Percentiles rank a stretch among this genome's conserved stretches.
phyloP scores from a whole-genome alignment of 2,113 vertebrate genomes.

The Typhlomys cinereus region DNA sequence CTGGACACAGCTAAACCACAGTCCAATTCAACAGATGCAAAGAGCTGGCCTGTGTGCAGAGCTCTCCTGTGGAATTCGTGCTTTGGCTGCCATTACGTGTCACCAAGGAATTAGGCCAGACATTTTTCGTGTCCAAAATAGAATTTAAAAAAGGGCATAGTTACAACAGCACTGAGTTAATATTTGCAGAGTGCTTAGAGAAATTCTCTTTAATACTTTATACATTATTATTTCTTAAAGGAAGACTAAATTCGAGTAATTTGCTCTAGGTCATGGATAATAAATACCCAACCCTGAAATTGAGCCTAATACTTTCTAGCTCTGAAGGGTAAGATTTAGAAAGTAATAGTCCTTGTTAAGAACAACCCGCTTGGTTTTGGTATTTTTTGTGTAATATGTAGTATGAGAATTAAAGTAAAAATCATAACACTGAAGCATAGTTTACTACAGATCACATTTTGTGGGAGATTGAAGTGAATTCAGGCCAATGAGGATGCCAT shows the following conservation, averaged over 20 bases:
- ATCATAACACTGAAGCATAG: background rate
- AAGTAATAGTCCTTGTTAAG: background rate
- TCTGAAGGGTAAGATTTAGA: background rate
- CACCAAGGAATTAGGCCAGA: background rate
- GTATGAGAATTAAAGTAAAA: conserved; percentile 15
- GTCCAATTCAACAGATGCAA: background rate
- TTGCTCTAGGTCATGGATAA: background rate
- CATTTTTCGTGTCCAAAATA: background rate
- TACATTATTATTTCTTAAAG: background rate
- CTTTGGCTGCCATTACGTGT: background rate
- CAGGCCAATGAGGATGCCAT: conserved; percentile 38
- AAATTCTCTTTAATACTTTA: conserved; percentile 25
- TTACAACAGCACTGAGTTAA: background rate
- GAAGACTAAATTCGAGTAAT: background rate
- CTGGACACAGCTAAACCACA: background rate
- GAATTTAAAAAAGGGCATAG: background rate
- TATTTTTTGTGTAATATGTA: background rate
- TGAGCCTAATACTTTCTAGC: background rate
- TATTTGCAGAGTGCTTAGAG: background rate
- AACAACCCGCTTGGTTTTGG: background rate
- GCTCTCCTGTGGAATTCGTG: background rate
- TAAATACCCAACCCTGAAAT: background rate
- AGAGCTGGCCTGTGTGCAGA: background rate
- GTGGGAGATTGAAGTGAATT: conserved; percentile 48
- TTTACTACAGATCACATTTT: conserved; percentile 14